Percentiles rank a stretch among this genome's conserved stretches.
phyloP scores from a whole-genome alignment of 2,888 invertebrate genomes.

The Crocallis elinguaria region DNA sequence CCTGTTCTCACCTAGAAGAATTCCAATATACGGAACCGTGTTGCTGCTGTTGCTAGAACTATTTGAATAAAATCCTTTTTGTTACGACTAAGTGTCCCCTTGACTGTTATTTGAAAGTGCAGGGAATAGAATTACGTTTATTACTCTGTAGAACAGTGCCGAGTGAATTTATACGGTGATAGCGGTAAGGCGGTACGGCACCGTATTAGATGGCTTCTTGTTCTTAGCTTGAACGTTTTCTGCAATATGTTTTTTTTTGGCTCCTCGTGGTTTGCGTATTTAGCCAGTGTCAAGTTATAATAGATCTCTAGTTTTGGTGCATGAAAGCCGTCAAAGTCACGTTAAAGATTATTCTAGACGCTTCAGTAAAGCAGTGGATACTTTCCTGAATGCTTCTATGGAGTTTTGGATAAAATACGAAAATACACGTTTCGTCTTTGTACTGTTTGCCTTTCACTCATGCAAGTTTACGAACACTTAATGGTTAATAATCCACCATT shows the following conservation, averaged over 20 bases:
- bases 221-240: slow-evolving; percentile 1
- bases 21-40: slow-evolving; percentile 40
- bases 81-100: slow-evolving; percentile 37
- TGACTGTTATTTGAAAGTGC: slow-evolving; percentile 29
- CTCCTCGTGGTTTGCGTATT: too few species aligned
- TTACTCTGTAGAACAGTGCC: slow-evolving; percentile 18
- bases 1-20: slow-evolving; percentile 33
- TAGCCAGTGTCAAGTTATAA: too few species aligned
- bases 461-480: too few species aligned
- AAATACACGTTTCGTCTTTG: too few species aligned
- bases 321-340: too few species aligned
- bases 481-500: too few species aligned
- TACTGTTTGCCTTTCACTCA: too few species aligned
- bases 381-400: too few species aligned
- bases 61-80: slow-evolving; percentile 56
- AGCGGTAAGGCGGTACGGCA: slow-evolving; percentile 9
- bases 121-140: slow-evolving; percentile 24
- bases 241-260: not conserved
- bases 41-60: slow-evolving; percentile 41
- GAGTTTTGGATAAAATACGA: too few species aligned
- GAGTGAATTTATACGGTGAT: slow-evolving; percentile 14
- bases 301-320: too few species aligned
- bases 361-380: too few species aligned
- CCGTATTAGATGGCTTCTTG: slow-evolving; percentile 10
- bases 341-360: too few species aligned